Conservation (phyloP, 2,888 invertebrate genomes). For the Drosophila paramelanica region DNA sequence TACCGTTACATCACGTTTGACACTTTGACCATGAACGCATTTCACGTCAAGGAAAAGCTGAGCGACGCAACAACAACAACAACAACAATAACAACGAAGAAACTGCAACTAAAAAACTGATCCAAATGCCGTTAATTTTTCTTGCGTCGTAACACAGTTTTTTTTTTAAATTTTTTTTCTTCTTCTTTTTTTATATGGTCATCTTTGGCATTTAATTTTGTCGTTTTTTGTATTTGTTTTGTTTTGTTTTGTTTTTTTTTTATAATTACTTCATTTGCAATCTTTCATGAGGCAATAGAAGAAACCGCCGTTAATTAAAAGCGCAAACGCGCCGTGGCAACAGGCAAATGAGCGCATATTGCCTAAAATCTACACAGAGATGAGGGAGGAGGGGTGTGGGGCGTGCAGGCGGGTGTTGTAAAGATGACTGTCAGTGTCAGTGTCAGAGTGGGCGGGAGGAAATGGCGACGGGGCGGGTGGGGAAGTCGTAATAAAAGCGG, state of each 20-base stretch:
- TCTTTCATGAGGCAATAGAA: slow-evolving; percentile 77
- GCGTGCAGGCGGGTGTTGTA: neutral
- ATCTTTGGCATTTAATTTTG: slow-evolving; percentile 30
- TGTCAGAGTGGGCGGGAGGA: neutral
- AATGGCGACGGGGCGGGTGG: neutral
- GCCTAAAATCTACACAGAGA: slow-evolving; percentile 33
- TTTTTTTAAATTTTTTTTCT: slow-evolving; percentile 19
- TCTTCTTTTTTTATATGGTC: slow-evolving; percentile 3
- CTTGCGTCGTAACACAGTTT: slow-evolving; percentile 48
- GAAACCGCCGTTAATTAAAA: slow-evolving; percentile 76
- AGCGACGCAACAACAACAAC: slow-evolving; percentile 36
- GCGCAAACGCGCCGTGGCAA: slow-evolving; percentile 65
- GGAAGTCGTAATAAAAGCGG: slow-evolving; percentile 58
- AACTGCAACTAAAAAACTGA: slow-evolving; percentile 31
- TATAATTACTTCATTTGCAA: slow-evolving; percentile 79
- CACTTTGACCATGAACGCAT: slow-evolving; percentile 78
- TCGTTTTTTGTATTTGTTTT: slow-evolving; percentile 19
- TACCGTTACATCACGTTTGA: slow-evolving; percentile 65
- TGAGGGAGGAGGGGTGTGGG: neutral
- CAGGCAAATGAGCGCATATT: slow-evolving; percentile 57
- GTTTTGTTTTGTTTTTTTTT: slow-evolving; percentile 35
- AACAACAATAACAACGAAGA: slow-evolving; percentile 5
- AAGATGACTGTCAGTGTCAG: neutral
- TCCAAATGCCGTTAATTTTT: slow-evolving; percentile 62
- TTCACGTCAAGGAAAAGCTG: slow-evolving; percentile 59